These are phyloP conservation scores for Chesias legatella DNA, from an alignment of 2,888 invertebrate species.

Conservation along the genomic window DNA sequence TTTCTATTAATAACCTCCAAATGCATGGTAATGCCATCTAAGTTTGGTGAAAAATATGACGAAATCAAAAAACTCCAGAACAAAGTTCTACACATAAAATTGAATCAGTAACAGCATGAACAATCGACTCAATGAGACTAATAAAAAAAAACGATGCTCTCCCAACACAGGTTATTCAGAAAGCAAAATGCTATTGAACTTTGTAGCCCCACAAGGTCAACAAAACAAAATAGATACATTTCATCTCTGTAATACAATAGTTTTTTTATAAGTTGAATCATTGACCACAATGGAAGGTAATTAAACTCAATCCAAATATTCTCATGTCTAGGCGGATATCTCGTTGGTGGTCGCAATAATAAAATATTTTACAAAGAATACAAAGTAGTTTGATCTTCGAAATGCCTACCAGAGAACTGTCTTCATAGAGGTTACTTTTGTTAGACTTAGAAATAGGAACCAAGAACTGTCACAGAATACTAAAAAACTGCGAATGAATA, in stretches of 20 bases:
- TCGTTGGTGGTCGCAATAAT: conserved; percentile 73
- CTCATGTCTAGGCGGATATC: conserved; percentile 63
- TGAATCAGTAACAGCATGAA: no score
- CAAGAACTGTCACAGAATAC: no score
- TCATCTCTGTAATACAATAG: conserved; percentile 33
- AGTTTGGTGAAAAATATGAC: no score
- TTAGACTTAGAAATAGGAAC: no score
- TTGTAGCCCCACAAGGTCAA: conserved; percentile 24
- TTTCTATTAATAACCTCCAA: no score
- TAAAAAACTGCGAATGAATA: no score
- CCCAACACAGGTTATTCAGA: background rate
- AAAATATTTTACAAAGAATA: conserved; percentile 45
- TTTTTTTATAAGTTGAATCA: conserved; percentile 38
- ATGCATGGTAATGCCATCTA: no score
- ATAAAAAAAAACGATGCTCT: background rate
- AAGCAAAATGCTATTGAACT: conserved; percentile 25
- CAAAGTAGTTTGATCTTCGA: background rate
- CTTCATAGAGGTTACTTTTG: conserved; percentile 40
- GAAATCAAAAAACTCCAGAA: background rate
- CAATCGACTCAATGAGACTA: no score
- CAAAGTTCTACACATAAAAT: background rate
- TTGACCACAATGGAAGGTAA: conserved; percentile 73
- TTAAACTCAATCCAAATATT: conserved; percentile 76
- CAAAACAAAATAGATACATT: conserved; percentile 27
- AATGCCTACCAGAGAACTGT: conserved; percentile 31